Evolutionary conservation across 2,113 vertebrate genomes (phyloP).

Genomic region (Sebastes schlegelii): DNA sequence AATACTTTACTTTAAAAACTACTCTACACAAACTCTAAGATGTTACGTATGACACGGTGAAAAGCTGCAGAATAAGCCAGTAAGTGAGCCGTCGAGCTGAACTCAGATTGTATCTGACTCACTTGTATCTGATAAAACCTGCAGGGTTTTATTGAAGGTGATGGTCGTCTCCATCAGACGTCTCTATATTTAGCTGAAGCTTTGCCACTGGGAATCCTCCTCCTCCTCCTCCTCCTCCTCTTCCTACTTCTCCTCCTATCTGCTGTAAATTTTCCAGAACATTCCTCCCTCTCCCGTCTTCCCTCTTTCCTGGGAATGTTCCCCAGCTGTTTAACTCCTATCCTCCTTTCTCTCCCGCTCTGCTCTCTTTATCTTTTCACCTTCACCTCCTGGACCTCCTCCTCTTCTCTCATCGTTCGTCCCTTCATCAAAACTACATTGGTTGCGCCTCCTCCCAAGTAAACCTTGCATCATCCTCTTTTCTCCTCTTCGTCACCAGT

Average conservation of each 20-base stretch:
- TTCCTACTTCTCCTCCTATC: slow-evolving; percentile 58
- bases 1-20: too few relatives aligned
- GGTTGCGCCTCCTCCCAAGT: neutral
- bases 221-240: neutral
- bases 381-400: neutral
- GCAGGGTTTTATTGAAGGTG: slow-evolving; percentile 1
- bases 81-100: too few relatives aligned
- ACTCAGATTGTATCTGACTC: neutral
- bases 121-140: neutral
- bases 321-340: slow-evolving; percentile 29
- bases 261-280: slow-evolving; percentile 68
- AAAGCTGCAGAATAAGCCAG: neutral
- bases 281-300: slow-evolving; percentile 38
- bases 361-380: neutral
- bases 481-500: neutral
- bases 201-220: slow-evolving; percentile 20
- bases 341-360: slow-evolving; percentile 38
- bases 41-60: too few relatives aligned
- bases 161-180: neutral
- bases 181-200: slow-evolving; percentile 64
- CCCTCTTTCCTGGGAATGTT: neutral
- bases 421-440: neutral
- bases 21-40: too few relatives aligned
- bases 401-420: neutral
- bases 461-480: neutral